A percentile compares a stretch with the other conserved stretches of the same genome.
phyloP scores from a whole-genome alignment of 2,113 vertebrate genomes.

The Plecturocebus donacophilus region DNA sequence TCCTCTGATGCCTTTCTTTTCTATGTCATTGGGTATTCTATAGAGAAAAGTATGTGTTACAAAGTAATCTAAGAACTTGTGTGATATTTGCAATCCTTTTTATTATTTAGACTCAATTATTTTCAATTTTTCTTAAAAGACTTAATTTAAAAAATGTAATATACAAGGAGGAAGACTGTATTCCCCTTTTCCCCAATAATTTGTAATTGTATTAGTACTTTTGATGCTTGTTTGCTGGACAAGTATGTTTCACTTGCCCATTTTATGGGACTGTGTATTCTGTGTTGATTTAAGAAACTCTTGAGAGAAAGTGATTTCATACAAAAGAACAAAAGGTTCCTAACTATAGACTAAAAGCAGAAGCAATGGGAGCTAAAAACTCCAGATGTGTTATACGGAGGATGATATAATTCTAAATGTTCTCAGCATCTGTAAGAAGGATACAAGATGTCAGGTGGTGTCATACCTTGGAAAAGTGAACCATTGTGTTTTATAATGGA shows the following conservation, averaged over 20 bases:
- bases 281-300: neutral
- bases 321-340: neutral
- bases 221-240: neutral
- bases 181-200: neutral
- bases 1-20: neutral
- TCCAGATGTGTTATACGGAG: neutral
- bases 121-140: constrained; percentile 25
- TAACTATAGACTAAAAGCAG: neutral
- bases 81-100: neutral
- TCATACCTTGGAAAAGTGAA: neutral
- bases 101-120: neutral
- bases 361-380: neutral
- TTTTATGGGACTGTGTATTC: neutral
- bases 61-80: neutral
- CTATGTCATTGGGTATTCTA: neutral
- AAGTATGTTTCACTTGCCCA: neutral
- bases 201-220: neutral
- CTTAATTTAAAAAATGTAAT: neutral
- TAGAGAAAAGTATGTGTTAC: neutral
- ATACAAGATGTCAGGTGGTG: neutral
- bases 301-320: neutral
- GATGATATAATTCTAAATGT: neutral
- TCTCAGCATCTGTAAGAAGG: neutral
- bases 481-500: neutral
- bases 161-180: neutral